Evolutionary conservation across 2,888 invertebrate genomes (phyloP).

Genomic region (Arge pagana): DNA sequence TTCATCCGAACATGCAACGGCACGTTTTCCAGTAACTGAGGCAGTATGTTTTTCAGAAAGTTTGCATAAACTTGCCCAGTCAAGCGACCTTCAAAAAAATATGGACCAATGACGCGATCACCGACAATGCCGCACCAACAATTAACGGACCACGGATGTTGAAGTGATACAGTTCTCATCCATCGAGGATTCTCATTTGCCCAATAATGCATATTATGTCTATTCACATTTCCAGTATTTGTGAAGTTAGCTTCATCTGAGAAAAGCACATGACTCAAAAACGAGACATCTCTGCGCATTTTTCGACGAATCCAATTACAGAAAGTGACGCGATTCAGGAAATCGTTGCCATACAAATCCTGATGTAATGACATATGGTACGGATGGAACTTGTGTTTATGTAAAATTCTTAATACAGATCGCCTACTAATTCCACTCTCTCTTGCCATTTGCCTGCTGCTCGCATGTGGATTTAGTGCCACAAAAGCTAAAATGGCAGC

Average conservation of each 20-base stretch:
- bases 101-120: constrained; percentile 22
- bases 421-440: not conserved
- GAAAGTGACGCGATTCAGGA: constrained; percentile 2
- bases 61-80: constrained; percentile 6
- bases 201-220: constrained; percentile 13
- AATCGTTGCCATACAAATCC: constrained; percentile 5
- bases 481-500: not conserved
- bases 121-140: constrained; percentile 21
- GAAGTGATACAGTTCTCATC: constrained; percentile 15
- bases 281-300: constrained; percentile 10
- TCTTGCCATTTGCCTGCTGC: not conserved
- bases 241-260: constrained; percentile 21
- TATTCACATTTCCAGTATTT: constrained; percentile 14
- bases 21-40: constrained; percentile 1
- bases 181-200: constrained; percentile 13
- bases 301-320: constrained; percentile 1
- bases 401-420: not conserved
- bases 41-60: constrained; percentile 2
- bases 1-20: constrained; percentile 9
- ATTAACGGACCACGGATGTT: constrained; percentile 24
- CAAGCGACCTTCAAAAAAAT: constrained; percentile 16
- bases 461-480: constrained; percentile 3
- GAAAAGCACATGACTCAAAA: constrained; percentile 20
- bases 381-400: constrained; percentile 5
- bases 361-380: constrained; percentile 8